Percentiles rank a stretch among this genome's conserved stretches.
phyloP scores from a whole-genome alignment of 2,797 vertebrate species.

The Zalophus californianus region DNA sequence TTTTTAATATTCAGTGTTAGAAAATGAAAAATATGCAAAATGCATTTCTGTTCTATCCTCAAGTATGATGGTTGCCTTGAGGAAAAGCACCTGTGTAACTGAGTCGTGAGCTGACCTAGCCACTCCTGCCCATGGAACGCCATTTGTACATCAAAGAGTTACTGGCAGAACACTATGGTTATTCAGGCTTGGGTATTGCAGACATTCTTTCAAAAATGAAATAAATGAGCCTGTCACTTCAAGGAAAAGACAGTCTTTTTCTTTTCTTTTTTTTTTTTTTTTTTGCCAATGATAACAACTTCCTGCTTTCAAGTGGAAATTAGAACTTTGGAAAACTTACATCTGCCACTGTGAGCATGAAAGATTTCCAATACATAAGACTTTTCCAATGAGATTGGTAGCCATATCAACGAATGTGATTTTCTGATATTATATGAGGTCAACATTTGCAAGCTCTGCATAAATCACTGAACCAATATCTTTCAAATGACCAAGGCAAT shows the following conservation, averaged over 20 bases:
- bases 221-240: slow-evolving; percentile 10
- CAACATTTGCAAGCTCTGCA: not conserved
- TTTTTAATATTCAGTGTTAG: slow-evolving; percentile 5
- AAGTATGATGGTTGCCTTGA: not conserved
- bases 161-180: not conserved
- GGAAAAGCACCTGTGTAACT: not conserved
- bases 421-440: not conserved
- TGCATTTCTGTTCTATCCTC: not conserved
- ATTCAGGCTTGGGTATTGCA: slow-evolving; percentile 13
- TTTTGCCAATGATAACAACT: slow-evolving; percentile 22
- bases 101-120: not conserved
- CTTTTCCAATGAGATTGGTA: slow-evolving; percentile 15
- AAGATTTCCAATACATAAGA: not conserved
- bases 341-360: not conserved
- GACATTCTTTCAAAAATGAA: slow-evolving; percentile 52
- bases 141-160: not conserved
- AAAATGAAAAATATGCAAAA: not conserved
- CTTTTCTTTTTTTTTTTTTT: slow-evolving; percentile 4
- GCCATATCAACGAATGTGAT: not conserved
- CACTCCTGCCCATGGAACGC: not conserved
- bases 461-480: not conserved
- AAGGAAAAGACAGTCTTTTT: slow-evolving; percentile 43
- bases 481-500: not conserved
- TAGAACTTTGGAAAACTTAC: slow-evolving; percentile 35
- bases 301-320: slow-evolving; percentile 43